Conservation (phyloP, 37 sponge, comb jelly and placozoan species). For the Aphrocallistes beatrix region DNA sequence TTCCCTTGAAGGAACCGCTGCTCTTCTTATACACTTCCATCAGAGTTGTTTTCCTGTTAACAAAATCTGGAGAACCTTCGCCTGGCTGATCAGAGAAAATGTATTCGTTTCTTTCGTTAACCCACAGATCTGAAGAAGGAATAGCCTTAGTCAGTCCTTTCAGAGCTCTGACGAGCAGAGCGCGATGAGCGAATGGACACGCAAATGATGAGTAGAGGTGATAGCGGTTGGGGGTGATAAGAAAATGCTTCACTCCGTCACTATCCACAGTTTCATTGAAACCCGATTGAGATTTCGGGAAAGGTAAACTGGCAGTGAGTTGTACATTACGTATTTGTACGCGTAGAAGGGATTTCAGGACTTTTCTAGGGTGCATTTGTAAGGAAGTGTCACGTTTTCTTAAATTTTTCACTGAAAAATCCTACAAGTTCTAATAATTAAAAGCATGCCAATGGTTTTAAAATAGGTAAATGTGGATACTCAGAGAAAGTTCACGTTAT, state of each 20-base stretch:
- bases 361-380: too few relatives aligned
- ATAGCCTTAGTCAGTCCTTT: constrained; percentile 12
- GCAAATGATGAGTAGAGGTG: constrained; percentile 6
- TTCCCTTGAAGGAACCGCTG: not conserved
- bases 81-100: not conserved
- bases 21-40: not conserved
- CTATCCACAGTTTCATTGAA: too few relatives aligned
- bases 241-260: not conserved
- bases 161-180: not conserved
- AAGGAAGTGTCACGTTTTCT: too few relatives aligned
- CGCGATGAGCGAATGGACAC: constrained; percentile 17
- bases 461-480: too few relatives aligned
- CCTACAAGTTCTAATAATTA: too few relatives aligned
- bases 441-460: too few relatives aligned
- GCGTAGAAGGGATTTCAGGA: too few relatives aligned
- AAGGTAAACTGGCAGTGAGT: too few relatives aligned
- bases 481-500: too few relatives aligned
- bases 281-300: too few relatives aligned
- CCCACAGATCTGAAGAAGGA: not conserved
- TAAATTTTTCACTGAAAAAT: too few relatives aligned
- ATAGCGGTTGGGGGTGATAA: not conserved
- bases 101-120: not conserved
- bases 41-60: not conserved
- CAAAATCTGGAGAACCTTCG: not conserved
- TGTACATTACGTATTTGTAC: too few relatives aligned